A percentile compares a stretch with the other conserved stretches of the same genome.
These are phyloP conservation scores for Cricetomys ansorgei DNA, from an alignment of 2,113 vertebrate species.

Conservation along the genomic window DNA sequence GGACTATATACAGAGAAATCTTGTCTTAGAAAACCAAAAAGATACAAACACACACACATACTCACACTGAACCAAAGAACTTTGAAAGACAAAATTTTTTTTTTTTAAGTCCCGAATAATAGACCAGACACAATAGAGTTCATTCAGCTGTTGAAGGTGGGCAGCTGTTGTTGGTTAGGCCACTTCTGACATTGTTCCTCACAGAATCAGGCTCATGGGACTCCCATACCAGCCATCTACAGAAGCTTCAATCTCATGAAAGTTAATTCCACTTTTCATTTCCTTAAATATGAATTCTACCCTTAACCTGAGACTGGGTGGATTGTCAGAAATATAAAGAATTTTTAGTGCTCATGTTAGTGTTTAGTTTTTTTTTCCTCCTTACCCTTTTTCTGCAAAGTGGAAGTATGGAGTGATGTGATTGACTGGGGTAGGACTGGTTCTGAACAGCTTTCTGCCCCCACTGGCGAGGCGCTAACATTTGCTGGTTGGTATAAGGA, in stretches of 20 bases:
- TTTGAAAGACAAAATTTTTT: background rate
- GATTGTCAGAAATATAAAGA: slow-evolving; percentile 9
- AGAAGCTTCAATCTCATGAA: background rate
- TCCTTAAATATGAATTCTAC: slow-evolving; percentile 15
- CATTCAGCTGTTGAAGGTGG: background rate
- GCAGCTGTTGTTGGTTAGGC: background rate
- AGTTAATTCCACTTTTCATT: background rate
- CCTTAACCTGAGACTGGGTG: background rate
- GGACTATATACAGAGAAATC: too few species aligned
- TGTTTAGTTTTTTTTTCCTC: background rate
- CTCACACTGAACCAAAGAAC: background rate
- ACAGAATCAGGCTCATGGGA: background rate
- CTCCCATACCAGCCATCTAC: background rate
- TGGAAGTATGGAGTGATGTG: background rate
- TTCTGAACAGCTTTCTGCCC: background rate
- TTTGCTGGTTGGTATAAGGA: slow-evolving; percentile 15
- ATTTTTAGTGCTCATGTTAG: background rate
- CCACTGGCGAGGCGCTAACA: background rate
- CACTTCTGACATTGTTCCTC: background rate
- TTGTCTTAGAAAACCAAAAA: too few species aligned
- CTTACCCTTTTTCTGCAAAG: background rate
- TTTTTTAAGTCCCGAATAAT: background rate
- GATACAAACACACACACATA: too few species aligned
- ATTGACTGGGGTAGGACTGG: background rate
- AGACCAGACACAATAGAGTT: background rate